These are phyloP conservation scores for Cephalopholis sonnerati DNA, from an alignment of 2,113 vertebrate species.

Conservation along the genomic window DNA sequence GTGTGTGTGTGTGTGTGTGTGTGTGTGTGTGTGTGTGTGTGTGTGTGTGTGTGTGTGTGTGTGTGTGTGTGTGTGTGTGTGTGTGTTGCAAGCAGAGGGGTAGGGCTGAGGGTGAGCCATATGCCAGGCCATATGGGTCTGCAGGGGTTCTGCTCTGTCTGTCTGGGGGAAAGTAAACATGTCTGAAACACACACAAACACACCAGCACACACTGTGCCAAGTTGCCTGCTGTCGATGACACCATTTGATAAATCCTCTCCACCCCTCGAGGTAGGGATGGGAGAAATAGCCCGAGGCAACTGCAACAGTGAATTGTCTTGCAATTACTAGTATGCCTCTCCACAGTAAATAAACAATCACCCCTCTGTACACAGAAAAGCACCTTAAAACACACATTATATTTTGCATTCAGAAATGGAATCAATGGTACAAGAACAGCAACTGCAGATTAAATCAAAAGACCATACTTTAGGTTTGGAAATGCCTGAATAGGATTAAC, in stretches of 20 bases:
- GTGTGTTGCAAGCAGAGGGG: slow-evolving; percentile 21
- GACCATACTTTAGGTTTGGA: background rate
- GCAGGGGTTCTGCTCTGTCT: slow-evolving; percentile 64
- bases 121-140: slow-evolving; percentile 79
- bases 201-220: slow-evolving; percentile 43
- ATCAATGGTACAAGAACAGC: slow-evolving; percentile 19
- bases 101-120: slow-evolving; percentile 56
- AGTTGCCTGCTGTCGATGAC: slow-evolving; percentile 47
- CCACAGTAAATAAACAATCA: slow-evolving; percentile 13
- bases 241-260: slow-evolving; percentile 61
- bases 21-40: background rate
- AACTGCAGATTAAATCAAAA: slow-evolving; percentile 28
- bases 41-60: slow-evolving; percentile 7
- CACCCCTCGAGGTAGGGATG: slow-evolving; percentile 3
- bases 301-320: slow-evolving; percentile 37
- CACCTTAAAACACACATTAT: slow-evolving; percentile 8
- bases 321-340: slow-evolving; percentile 46
- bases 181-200: slow-evolving; percentile 65
- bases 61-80: background rate
- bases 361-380: background rate
- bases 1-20: background rate
- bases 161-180: slow-evolving; percentile 75
- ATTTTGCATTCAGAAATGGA: slow-evolving; percentile 19
- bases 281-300: slow-evolving; percentile 35
- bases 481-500: slow-evolving; percentile 16